Conservation (phyloP, 2,113 vertebrate species). For the Plotosus lineatus region DNA sequence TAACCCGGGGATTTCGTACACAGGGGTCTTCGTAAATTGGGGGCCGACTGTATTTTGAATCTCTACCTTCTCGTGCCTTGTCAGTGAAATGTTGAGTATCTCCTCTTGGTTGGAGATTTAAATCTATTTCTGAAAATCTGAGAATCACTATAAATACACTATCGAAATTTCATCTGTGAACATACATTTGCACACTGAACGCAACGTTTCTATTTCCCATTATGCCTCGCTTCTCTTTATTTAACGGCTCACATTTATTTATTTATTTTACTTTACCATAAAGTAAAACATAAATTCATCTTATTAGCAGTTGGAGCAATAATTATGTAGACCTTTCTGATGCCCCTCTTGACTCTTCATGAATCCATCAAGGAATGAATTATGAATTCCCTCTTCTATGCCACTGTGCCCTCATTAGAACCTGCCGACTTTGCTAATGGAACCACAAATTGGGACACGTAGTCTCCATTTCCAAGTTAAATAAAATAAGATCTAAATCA, state of each 20-base stretch:
- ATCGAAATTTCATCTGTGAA: no score
- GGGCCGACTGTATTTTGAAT: background rate
- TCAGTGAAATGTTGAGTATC: background rate
- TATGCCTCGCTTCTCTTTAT: background rate
- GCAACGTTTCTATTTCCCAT: background rate
- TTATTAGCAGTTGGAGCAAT: conserved; percentile 29
- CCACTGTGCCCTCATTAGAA: conserved; percentile 44
- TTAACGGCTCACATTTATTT: conserved; percentile 18
- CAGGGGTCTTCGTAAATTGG: no score
- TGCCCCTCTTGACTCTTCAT: conserved; percentile 23
- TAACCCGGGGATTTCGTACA: no score
- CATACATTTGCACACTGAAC: background rate
- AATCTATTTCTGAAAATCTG: background rate
- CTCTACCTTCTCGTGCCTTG: background rate
- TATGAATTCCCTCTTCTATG: conserved; percentile 19
- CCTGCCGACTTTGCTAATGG: no score
- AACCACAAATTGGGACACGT: no score
- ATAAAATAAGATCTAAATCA: no score
- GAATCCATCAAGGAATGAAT: conserved; percentile 24
- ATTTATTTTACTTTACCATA: conserved; percentile 33
- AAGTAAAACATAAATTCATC: conserved; percentile 15
- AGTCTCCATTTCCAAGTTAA: no score
- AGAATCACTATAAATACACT: no score
- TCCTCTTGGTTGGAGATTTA: background rate
- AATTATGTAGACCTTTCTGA: conserved; percentile 27